Conservation (phyloP, 2,888 invertebrate species). For the Andrena trimmerana region DNA sequence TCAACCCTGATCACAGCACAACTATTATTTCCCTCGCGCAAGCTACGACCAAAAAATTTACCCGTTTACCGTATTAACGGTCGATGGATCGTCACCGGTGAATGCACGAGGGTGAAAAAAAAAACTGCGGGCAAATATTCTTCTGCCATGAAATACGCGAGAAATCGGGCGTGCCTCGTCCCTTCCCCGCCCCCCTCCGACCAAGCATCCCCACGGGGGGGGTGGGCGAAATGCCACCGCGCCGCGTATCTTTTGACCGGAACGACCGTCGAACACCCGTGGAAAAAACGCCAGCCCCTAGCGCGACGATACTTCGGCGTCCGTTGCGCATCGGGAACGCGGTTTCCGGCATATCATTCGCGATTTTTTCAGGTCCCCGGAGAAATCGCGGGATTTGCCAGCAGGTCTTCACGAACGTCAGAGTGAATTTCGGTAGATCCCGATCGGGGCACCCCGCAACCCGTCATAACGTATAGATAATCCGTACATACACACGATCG, state of each 20-base stretch:
- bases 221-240: not conserved
- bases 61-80: not conserved
- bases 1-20: too few relatives aligned
- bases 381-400: slow-evolving; percentile 83
- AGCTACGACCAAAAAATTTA: too few relatives aligned
- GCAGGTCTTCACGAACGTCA: slow-evolving; percentile 75
- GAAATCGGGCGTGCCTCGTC: slow-evolving; percentile 54
- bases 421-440: slow-evolving; percentile 73
- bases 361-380: slow-evolving; percentile 80
- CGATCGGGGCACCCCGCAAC: slow-evolving; percentile 55
- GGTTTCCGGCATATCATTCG: slow-evolving; percentile 80
- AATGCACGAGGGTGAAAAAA: not conserved
- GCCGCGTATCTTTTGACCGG: slow-evolving; percentile 43
- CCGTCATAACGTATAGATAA: slow-evolving; percentile 68
- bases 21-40: too few relatives aligned
- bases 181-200: slow-evolving; percentile 15
- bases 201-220: slow-evolving; percentile 30
- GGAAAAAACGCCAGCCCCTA: slow-evolving; percentile 55
- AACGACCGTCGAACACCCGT: not conserved
- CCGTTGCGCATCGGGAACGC: slow-evolving; percentile 40
- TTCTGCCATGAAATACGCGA: slow-evolving; percentile 38
- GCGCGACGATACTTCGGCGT: slow-evolving; percentile 72
- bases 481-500: slow-evolving; percentile 31
- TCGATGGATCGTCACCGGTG: not conserved
- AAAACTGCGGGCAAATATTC: slow-evolving; percentile 5